Evolutionary conservation across 2,113 vertebrate species (phyloP).

Genomic region (Nibea albiflora): DNA sequence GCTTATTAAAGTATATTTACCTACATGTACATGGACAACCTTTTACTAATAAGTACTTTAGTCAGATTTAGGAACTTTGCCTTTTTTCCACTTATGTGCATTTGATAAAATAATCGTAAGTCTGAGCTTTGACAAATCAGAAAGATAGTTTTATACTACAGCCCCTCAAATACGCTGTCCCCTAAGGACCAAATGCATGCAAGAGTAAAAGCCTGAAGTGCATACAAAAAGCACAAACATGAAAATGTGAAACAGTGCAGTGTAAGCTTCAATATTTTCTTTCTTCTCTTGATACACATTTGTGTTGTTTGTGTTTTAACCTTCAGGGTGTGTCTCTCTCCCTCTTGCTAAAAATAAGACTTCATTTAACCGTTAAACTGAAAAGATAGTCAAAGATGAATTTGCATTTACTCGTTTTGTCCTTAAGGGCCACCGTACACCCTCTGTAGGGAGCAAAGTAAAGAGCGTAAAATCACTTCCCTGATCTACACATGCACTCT

Average conservation of each 20-base stretch:
- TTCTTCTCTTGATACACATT: neutral
- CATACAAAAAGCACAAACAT: neutral
- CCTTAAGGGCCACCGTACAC: conserved; percentile 10
- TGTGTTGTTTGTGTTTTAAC: neutral
- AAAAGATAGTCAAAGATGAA: too few species aligned
- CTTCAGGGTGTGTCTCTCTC: too few species aligned
- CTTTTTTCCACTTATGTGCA: too few species aligned
- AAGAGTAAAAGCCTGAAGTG: neutral
- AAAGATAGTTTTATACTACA: neutral
- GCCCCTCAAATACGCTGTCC: neutral
- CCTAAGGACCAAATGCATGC: conserved; percentile 21
- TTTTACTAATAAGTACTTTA: too few species aligned
- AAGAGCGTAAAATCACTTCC: neutral
- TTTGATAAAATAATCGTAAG: neutral
- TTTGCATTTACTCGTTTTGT: neutral
- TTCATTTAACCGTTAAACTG: neutral
- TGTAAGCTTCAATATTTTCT: neutral
- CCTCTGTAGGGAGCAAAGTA: neutral
- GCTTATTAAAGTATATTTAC: too few species aligned
- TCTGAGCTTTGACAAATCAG: neutral
- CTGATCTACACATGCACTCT: neutral
- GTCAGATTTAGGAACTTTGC: too few species aligned
- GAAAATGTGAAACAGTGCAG: neutral
- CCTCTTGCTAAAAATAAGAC: neutral
- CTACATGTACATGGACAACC: too few species aligned